Percentiles rank a stretch among this genome's conserved stretches.
Evolutionary conservation across 2,888 invertebrate species (phyloP).

Genomic region (Bombylius major): DNA sequence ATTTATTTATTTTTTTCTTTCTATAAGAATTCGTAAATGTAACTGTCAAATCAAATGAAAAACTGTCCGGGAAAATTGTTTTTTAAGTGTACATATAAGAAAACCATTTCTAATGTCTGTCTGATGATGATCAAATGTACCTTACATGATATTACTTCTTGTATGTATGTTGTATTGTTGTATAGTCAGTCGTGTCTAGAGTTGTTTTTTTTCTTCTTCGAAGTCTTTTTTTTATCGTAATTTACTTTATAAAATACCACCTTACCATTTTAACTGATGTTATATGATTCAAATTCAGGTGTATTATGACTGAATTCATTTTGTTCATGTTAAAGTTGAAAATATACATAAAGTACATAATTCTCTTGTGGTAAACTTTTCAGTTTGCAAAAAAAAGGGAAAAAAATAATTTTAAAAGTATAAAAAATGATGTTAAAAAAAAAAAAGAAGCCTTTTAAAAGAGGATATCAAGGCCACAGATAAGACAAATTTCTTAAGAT

Average conservation of each 20-base stretch:
- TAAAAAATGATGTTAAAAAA: not conserved
- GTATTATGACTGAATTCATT: too few species aligned
- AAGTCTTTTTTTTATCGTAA: too few species aligned
- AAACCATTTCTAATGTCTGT: not conserved
- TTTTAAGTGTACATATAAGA: conserved; percentile 1
- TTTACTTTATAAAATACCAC: too few species aligned
- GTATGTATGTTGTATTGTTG: too few species aligned
- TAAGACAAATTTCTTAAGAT: not conserved
- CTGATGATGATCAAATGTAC: not conserved
- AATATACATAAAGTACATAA: not conserved
- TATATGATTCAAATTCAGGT: too few species aligned
- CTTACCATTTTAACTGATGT: too few species aligned
- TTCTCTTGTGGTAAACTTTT: not conserved
- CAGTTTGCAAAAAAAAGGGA: not conserved
- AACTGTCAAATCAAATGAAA: conserved; percentile 16
- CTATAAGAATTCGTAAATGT: conserved; percentile 1
- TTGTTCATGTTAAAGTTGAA: not conserved
- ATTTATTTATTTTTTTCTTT: not conserved
- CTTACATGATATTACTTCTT: too few species aligned
- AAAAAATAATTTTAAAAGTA: too few species aligned
- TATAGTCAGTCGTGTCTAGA: too few species aligned
- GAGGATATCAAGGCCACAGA: conserved; percentile 4
- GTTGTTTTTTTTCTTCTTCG: too few species aligned
- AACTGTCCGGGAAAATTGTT: conserved; percentile 9
- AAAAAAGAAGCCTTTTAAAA: not conserved